Conservation (phyloP, 1,140 invertebrate species). For the Panonychus citri region DNA sequence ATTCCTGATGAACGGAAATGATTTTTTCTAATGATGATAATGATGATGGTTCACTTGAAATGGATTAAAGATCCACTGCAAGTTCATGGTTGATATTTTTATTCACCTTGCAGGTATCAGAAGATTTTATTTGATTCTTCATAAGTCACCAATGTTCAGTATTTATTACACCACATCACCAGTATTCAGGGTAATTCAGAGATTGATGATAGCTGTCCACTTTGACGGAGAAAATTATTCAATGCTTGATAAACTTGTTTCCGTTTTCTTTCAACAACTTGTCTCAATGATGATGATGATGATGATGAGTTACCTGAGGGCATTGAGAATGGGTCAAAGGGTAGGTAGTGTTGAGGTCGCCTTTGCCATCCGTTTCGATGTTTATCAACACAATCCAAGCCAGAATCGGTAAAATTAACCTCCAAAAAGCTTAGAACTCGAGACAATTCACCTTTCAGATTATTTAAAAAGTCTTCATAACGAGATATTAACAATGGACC, state of each 20-base stretch:
- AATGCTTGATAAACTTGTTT: background rate
- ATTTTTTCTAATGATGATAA: too few species aligned
- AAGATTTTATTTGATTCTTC: too few species aligned
- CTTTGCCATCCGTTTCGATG: slow-evolving; percentile 40
- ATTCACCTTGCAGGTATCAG: too few species aligned
- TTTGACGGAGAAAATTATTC: background rate
- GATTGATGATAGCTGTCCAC: too few species aligned
- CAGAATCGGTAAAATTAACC: slow-evolving; percentile 17
- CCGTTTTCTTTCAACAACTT: background rate
- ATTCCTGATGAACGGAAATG: too few species aligned
- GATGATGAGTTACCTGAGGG: background rate
- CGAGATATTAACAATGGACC: slow-evolving; percentile 41
- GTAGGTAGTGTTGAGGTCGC: slow-evolving; percentile 33
- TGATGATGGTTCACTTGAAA: too few species aligned
- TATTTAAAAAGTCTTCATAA: slow-evolving; percentile 39
- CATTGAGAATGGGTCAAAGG: slow-evolving; percentile 38
- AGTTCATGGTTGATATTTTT: too few species aligned
- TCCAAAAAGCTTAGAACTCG: slow-evolving; percentile 18
- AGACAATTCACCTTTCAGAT: slow-evolving; percentile 32
- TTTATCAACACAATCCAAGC: slow-evolving; percentile 21
- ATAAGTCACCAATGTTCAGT: too few species aligned
- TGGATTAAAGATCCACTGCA: too few species aligned
- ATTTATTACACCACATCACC: too few species aligned
- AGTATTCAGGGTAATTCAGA: too few species aligned
- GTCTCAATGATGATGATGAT: background rate